These are phyloP conservation scores for Prochilodus magdalenae DNA, from an alignment of 2,113 vertebrate species.

Conservation along the genomic window DNA sequence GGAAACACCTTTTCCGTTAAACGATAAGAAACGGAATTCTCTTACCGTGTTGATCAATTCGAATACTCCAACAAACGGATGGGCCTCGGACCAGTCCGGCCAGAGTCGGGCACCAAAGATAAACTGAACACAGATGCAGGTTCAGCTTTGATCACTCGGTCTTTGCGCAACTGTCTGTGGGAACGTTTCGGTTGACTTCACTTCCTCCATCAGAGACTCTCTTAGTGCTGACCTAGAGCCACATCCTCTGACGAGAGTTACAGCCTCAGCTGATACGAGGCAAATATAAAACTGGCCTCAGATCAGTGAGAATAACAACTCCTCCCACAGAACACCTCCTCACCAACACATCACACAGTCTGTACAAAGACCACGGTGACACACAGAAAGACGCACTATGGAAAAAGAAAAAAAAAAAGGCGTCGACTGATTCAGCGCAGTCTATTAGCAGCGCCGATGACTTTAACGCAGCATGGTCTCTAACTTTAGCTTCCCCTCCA, in stretches of 20 bases:
- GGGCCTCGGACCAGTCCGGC: background rate
- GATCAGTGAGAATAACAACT: background rate
- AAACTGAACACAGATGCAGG: background rate
- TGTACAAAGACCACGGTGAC: background rate
- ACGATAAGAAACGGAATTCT: background rate
- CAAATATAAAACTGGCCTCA: background rate
- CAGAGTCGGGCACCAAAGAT: background rate
- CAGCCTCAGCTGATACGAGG: background rate
- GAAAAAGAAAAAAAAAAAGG: conserved; percentile 9
- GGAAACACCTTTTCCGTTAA: no score
- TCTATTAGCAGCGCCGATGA: no score
- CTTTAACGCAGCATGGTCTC: background rate
- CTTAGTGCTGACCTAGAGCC: background rate
- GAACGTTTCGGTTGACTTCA: background rate
- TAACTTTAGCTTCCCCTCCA: background rate
- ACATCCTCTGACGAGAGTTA: background rate
- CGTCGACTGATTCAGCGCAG: background rate
- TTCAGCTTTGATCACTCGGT: background rate
- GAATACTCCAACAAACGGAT: no score
- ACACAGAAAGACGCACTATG: background rate
- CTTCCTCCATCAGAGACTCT: conserved; percentile 24
- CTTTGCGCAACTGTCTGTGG: background rate
- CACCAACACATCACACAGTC: background rate
- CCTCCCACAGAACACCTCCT: background rate
- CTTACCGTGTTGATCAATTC: background rate